Conservation (phyloP, 1,140 invertebrate genomes). For the Pseudomyrmex gracilis region DNA sequence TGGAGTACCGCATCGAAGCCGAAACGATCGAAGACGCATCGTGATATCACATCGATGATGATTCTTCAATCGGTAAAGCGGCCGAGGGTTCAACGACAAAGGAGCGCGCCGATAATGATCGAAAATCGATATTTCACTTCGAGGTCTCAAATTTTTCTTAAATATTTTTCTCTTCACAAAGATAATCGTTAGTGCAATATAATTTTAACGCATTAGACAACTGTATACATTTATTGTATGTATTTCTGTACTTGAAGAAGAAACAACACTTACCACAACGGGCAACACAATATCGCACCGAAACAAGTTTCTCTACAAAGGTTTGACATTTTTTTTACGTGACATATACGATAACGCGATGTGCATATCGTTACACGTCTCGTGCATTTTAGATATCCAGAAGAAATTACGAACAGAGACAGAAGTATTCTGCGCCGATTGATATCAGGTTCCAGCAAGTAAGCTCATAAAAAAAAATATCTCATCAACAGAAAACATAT, state of each 20-base stretch:
- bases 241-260: constrained; percentile 69
- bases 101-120: constrained; percentile 76
- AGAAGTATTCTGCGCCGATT: constrained; percentile 66
- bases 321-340: constrained; percentile 49
- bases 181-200: neutral
- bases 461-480: constrained; percentile 29
- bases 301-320: constrained; percentile 75
- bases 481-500: neutral
- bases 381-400: constrained; percentile 53
- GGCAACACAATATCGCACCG: constrained; percentile 67
- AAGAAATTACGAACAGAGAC: constrained; percentile 63
- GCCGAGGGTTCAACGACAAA: constrained; percentile 76
- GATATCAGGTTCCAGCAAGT: constrained; percentile 63
- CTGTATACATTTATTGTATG: no score
- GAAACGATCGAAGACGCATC: constrained; percentile 78
- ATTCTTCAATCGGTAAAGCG: no score
- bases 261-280: constrained; percentile 72
- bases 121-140: constrained; percentile 64
- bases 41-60: constrained; percentile 80
- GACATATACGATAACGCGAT: neutral
- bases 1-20: constrained; percentile 80
- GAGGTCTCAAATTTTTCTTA: constrained; percentile 54
- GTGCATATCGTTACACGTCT: no score
- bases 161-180: neutral
- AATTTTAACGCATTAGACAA: neutral